Percentiles rank a stretch among this genome's conserved stretches.
Evolutionary conservation across 2,888 invertebrate genomes (phyloP).

Genomic region (Nycteola revayana): DNA sequence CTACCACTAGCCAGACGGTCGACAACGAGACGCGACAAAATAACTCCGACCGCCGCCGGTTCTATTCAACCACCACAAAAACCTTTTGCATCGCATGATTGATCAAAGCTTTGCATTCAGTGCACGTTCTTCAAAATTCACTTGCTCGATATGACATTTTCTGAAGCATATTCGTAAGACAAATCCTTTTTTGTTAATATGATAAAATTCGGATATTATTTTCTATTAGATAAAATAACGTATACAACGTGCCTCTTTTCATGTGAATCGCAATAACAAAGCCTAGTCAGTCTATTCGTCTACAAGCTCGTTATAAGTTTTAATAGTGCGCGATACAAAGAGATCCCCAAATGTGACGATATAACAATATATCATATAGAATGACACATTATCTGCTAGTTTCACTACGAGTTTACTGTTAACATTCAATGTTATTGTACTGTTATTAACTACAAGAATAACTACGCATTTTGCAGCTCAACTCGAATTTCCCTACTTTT

Average conservation of each 20-base stretch:
- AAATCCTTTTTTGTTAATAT: conserved; percentile 13
- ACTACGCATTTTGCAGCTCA: too few relatives aligned
- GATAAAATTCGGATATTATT: conserved; percentile 15
- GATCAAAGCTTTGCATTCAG: conserved; percentile 71
- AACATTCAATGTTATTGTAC: conserved; percentile 17
- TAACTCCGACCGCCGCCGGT: conserved; percentile 59
- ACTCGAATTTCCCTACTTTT: too few relatives aligned
- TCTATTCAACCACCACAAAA: conserved; percentile 71
- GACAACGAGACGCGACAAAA: conserved; percentile 57
- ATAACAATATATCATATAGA: conserved; percentile 35
- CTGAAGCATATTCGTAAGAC: conserved; percentile 16
- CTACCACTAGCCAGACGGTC: conserved; percentile 41
- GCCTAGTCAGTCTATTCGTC: conserved; percentile 41
- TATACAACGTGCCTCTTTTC: conserved; percentile 37
- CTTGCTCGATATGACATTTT: conserved; percentile 35
- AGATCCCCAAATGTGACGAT: conserved; percentile 48
- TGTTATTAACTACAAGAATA: neutral
- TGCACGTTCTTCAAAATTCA: conserved; percentile 62
- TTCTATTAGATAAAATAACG: conserved; percentile 20
- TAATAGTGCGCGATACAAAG: conserved; percentile 67
- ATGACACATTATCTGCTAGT: conserved; percentile 30
- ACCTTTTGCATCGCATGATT: conserved; percentile 73
- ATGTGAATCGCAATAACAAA: conserved; percentile 44
- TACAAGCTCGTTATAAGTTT: conserved; percentile 74
- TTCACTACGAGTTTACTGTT: conserved; percentile 19